Evolutionary conservation across 2,888 invertebrate genomes (phyloP).

Genomic region (Andrena bicolor): DNA sequence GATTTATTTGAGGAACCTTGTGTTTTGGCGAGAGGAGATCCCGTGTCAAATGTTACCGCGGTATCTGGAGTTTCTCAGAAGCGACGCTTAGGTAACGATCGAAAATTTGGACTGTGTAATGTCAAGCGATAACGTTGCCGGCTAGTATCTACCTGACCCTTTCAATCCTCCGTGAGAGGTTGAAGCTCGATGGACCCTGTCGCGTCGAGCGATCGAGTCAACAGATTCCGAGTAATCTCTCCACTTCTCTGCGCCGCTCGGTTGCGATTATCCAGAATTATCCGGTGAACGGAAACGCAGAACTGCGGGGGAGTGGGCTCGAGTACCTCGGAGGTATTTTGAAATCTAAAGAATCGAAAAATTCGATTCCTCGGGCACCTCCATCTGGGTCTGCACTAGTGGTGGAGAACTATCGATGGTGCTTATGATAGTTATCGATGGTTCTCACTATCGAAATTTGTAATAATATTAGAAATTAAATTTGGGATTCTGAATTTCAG

Average conservation of each 20-base stretch:
- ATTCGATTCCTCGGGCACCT: neutral
- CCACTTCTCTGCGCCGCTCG: neutral
- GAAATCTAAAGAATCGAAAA: too few species aligned
- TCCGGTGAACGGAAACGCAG: too few species aligned
- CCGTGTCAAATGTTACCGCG: constrained; percentile 33
- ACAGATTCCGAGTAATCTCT: constrained; percentile 25
- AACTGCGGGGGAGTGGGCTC: too few species aligned
- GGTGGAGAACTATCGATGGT: too few species aligned
- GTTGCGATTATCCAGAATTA: neutral
- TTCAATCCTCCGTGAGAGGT: constrained; percentile 11
- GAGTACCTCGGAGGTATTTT: too few species aligned
- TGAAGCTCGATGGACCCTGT: constrained; percentile 27
- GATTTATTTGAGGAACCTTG: neutral
- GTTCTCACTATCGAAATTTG: too few species aligned
- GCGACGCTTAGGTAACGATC: neutral
- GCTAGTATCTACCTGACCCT: constrained; percentile 36
- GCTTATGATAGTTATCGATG: too few species aligned
- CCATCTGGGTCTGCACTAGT: too few species aligned
- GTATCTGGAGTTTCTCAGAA: neutral
- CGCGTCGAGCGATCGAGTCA: constrained; percentile 35
- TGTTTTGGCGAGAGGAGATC: neutral
- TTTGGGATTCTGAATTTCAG: too few species aligned
- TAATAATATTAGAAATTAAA: too few species aligned
- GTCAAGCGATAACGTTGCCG: neutral
- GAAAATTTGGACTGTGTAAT: constrained; percentile 13